Percentiles rank a stretch among this genome's conserved stretches.
Evolutionary conservation across 2,888 invertebrate species (phyloP).

Genomic region (Alsophila aescularia): DNA sequence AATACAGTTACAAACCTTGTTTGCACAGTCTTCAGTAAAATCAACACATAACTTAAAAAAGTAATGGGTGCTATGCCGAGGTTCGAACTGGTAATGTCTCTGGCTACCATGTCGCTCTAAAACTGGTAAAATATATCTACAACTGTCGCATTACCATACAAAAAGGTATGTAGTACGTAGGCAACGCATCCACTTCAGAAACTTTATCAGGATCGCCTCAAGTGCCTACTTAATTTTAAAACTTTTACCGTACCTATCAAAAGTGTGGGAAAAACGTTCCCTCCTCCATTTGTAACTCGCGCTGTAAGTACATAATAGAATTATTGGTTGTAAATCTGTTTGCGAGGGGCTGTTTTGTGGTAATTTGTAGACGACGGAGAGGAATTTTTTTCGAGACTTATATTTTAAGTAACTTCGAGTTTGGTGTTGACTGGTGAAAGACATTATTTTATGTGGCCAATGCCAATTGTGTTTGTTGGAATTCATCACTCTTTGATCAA

Average conservation of each 20-base stretch:
- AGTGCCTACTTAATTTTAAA: conserved; percentile 30
- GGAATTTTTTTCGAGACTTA: conserved; percentile 35
- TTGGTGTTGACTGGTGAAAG: conserved; percentile 28
- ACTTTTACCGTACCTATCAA: conserved; percentile 38
- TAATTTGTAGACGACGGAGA: conserved; percentile 37
- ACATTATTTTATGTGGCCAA: conserved; percentile 1
- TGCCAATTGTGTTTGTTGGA: too few relatives aligned
- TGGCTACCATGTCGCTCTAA: too few relatives aligned
- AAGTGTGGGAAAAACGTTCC: conserved; percentile 40
- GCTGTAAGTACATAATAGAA: conserved; percentile 40
- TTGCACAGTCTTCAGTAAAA: too few relatives aligned
- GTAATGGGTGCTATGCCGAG: too few relatives aligned
- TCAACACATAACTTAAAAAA: too few relatives aligned
- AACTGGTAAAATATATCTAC: too few relatives aligned
- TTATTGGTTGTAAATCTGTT: conserved; percentile 44
- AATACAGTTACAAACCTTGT: too few relatives aligned
- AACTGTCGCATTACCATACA: neutral
- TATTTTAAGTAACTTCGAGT: conserved; percentile 33
- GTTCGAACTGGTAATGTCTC: too few relatives aligned
- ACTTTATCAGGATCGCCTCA: conserved; percentile 33
- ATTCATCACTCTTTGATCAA: too few relatives aligned
- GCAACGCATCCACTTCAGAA: conserved; percentile 19
- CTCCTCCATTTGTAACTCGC: conserved; percentile 39
- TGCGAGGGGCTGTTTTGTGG: conserved; percentile 42
- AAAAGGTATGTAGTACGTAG: neutral